These are phyloP conservation scores for zebrafish (Danio rerio) DNA, from an alignment of 2,113 vertebrate genomes.

Conservation along the genomic window DNA sequence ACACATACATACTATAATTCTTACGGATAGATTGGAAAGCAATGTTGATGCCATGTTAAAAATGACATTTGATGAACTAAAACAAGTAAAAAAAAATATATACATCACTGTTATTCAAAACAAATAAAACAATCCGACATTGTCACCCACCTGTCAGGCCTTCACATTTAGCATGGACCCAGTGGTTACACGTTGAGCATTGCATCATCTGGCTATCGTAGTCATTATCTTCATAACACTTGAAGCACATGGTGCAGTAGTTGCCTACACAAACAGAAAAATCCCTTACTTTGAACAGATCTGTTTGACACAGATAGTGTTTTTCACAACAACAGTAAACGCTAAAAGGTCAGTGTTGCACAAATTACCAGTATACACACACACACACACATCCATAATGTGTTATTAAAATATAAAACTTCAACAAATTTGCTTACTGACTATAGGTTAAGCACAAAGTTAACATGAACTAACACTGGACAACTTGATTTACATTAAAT, in stretches of 20 bases:
- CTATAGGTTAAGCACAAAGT: too few relatives aligned
- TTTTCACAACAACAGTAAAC: background rate
- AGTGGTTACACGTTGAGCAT: slow-evolving; percentile 89
- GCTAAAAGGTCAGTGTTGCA: background rate
- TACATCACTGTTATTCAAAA: too few relatives aligned
- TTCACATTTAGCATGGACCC: slow-evolving; percentile 93
- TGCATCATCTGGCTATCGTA: slow-evolving; percentile 96
- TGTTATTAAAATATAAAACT: too few relatives aligned
- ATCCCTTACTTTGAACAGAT: background rate
- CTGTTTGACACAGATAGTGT: background rate
- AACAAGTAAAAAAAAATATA: background rate
- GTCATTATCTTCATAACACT: slow-evolving; percentile 92
- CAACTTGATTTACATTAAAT: too few relatives aligned
- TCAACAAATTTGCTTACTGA: too few relatives aligned
- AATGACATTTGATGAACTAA: background rate
- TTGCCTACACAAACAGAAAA: slow-evolving; percentile 76
- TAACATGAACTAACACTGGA: too few relatives aligned
- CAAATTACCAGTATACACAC: too few relatives aligned
- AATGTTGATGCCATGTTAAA: too few relatives aligned
- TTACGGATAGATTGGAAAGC: too few relatives aligned
- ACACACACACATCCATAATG: too few relatives aligned
- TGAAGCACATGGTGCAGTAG: slow-evolving; percentile 92
- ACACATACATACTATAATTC: too few relatives aligned
- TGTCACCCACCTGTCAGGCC: slow-evolving; percentile 81
- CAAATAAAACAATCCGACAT: background rate